phyloP scores from a whole-genome alignment of 2,113 vertebrate species.

The Raphicerus campestris region DNA sequence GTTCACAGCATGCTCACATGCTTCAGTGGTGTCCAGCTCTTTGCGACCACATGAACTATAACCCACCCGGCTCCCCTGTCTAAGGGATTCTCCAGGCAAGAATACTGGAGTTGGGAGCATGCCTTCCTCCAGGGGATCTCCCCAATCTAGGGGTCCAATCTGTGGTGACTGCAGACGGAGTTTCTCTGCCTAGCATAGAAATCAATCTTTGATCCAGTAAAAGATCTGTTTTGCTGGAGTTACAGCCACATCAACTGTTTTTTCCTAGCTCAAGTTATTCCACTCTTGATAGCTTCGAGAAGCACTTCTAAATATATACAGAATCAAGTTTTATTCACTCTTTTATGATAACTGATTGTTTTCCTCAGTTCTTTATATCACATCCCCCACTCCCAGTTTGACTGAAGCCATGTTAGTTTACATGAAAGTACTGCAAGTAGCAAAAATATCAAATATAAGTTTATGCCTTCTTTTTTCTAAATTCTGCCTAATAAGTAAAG shows the following conservation, averaged over 20 bases:
- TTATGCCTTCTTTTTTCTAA: neutral
- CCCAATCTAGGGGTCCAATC: neutral
- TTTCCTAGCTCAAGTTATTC: neutral
- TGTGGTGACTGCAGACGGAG: fast-evolving
- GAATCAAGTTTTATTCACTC: neutral
- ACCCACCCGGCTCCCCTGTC: neutral
- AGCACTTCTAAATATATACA: neutral
- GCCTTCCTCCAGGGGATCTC: neutral
- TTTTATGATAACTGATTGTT: neutral
- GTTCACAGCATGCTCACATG: neutral
- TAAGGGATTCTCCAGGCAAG: neutral
- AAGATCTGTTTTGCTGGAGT: neutral
- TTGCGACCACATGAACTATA: neutral
- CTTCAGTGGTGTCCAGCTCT: neutral
- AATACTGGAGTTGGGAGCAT: neutral
- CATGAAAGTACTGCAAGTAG: neutral
- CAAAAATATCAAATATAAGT: slow-evolving; percentile 12
- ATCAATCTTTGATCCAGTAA: neutral
- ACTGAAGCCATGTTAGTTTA: neutral
- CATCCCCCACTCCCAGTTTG: neutral
- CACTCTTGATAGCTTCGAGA: neutral
- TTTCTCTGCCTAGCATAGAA: neutral
- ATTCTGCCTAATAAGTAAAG: neutral
- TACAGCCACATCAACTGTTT: neutral
- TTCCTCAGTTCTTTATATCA: neutral